These are phyloP conservation scores for Martes martes DNA, from an alignment of 2,113 vertebrate genomes.

Conservation along the genomic window DNA sequence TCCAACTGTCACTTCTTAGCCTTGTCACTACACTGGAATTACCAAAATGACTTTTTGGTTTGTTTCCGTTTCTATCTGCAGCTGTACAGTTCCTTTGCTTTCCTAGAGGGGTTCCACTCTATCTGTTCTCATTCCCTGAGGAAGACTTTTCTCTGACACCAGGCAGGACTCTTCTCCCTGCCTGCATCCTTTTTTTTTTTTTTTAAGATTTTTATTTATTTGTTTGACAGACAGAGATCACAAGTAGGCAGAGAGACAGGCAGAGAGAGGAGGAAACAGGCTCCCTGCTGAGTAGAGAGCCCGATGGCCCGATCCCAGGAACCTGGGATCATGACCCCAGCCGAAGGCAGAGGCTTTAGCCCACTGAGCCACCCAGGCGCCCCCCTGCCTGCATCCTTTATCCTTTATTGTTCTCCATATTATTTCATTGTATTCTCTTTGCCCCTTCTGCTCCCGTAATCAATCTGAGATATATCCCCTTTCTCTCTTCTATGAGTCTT, in stretches of 20 bases:
- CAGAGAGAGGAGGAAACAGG: too few species aligned
- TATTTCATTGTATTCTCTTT: background rate
- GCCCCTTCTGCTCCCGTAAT: background rate
- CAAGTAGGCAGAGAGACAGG: too few species aligned
- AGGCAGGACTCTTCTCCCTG: background rate
- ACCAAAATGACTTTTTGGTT: background rate
- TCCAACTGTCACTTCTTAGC: rapidly evolving
- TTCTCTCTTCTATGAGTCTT: background rate
- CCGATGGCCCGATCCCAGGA: too few species aligned
- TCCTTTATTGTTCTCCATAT: rapidly evolving
- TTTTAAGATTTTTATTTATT: too few species aligned
- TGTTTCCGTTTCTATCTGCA: background rate
- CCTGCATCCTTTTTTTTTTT: background rate
- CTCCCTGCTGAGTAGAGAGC: too few species aligned
- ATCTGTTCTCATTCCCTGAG: background rate
- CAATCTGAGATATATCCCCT: background rate
- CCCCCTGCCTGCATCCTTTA: background rate
- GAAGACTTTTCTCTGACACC: background rate
- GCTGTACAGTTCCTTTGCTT: background rate
- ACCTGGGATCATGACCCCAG: too few species aligned
- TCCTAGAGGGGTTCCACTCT: background rate
- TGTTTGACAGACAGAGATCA: too few species aligned
- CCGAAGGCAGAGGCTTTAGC: too few species aligned
- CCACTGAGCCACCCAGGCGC: too few species aligned
- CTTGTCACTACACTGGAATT: background rate